phyloP scores from a whole-genome alignment of 2,113 vertebrate genomes.

The Cephalopholis sonnerati region DNA sequence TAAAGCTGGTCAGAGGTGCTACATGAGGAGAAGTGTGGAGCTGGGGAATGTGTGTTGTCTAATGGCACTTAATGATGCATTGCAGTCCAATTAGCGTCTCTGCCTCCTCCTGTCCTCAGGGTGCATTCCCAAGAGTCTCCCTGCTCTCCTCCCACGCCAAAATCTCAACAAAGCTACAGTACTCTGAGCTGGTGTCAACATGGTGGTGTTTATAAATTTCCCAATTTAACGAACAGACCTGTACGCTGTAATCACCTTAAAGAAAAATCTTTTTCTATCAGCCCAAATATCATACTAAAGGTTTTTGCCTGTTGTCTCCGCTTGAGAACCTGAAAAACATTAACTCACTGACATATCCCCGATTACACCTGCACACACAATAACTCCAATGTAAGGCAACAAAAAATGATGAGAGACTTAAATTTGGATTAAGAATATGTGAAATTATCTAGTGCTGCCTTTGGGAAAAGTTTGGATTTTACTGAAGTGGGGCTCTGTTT shows the following conservation, averaged over 20 bases:
- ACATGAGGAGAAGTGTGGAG: conserved; percentile 15
- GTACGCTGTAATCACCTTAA: background rate
- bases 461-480: background rate
- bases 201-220: background rate
- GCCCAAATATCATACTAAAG: no score
- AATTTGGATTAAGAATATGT: background rate
- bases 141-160: background rate
- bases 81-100: conserved; percentile 52
- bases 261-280: no score
- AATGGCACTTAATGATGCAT: conserved; percentile 58
- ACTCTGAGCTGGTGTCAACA: background rate
- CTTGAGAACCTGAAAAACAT: background rate
- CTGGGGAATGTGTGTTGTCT: conserved; percentile 23
- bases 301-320: background rate
- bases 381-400: no score
- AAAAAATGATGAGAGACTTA: background rate
- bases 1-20: background rate
- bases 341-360: background rate
- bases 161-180: background rate
- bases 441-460: background rate
- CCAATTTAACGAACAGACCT: background rate
- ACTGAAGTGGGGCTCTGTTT: background rate
- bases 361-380: background rate
- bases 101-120: conserved; percentile 39
- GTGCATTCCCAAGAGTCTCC: conserved; percentile 22